Conservation (phyloP, 2,113 vertebrate genomes). For the Trichechus manatus region DNA sequence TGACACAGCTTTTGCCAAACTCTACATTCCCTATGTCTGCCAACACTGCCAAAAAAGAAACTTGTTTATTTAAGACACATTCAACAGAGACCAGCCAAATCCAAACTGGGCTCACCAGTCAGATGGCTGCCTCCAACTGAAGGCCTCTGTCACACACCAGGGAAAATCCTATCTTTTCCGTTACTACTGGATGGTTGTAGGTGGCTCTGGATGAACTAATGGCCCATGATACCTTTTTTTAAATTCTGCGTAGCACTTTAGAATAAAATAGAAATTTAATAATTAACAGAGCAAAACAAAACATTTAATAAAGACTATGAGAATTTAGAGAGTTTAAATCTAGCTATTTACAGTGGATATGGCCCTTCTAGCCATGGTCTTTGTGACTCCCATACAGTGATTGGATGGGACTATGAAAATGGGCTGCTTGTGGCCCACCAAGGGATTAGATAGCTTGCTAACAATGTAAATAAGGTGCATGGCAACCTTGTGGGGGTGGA, state of each 20-base stretch:
- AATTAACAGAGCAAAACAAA: conserved; percentile 10
- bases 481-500: too few relatives aligned
- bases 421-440: too few relatives aligned
- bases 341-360: not conserved
- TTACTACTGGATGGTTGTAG: not conserved
- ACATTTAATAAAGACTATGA: not conserved
- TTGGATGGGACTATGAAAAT: too few relatives aligned
- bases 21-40: conserved; percentile 43
- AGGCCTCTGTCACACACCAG: not conserved
- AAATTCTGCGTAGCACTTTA: not conserved
- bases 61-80: conserved; percentile 70
- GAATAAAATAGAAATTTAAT: conserved; percentile 39
- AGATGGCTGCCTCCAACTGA: not conserved
- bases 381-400: too few relatives aligned
- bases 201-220: not conserved
- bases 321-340: not conserved
- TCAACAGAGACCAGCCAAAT: conserved; percentile 36
- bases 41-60: conserved; percentile 62
- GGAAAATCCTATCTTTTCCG: not conserved
- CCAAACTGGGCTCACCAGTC: not conserved
- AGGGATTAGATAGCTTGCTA: too few relatives aligned
- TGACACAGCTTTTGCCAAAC: conserved; percentile 52
- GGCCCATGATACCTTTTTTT: not conserved
- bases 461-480: too few relatives aligned
- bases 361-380: too few relatives aligned